Evolutionary conservation across 2,888 invertebrate genomes (phyloP), one percentile per base, ranked within the genome.

Genomic region (Cryptophagus acutangulus): DNA sequence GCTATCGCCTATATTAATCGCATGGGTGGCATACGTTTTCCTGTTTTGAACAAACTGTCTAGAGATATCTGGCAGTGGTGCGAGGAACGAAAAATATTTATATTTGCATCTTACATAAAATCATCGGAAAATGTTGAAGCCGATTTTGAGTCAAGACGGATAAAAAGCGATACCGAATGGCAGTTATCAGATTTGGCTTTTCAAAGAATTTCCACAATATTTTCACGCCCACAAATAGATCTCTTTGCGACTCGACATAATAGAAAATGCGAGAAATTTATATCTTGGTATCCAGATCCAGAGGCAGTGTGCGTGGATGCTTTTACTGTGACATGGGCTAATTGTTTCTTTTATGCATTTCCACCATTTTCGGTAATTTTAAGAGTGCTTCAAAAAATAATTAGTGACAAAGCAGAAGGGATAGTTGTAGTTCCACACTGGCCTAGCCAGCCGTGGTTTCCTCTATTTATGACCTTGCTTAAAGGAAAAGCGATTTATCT

Each of bases 381-480:
- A 17, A 48, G 42, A 38, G 34, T 40, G 2, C 28, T 65, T 3
- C 44, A 48, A 36, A 61, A 64, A 41, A 59, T 64, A 16, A 46
- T 46, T n/a, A 43, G 41, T 20, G 54, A 58, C 3, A 29, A 18
- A 14, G 55, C 56, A 12, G 12, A n/a, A 4, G n/a, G n/a, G 3
- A 52, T 59, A 12, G 24, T 60, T 4, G 52, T 58, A 2, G 55
- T 59, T 6, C 57, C 51, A 10, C 10, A 41, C n/a, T 61, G 50
- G 57, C 44, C 44, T 20, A 41, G 44, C 3, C 58, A 62, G 38
- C 49, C 55, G 1, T 59, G 55, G 57, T 59, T 44, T 33, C 55
- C 56, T 3, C 6, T 57, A 2, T 59, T 55, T 38, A 2, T 10
- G 28, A 15, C 29, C 9, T 29, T 38, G 14, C 16, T 33, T 9